Conservation (phyloP, 2,797 vertebrate genomes). For the Lycodopsis pacificus region DNA sequence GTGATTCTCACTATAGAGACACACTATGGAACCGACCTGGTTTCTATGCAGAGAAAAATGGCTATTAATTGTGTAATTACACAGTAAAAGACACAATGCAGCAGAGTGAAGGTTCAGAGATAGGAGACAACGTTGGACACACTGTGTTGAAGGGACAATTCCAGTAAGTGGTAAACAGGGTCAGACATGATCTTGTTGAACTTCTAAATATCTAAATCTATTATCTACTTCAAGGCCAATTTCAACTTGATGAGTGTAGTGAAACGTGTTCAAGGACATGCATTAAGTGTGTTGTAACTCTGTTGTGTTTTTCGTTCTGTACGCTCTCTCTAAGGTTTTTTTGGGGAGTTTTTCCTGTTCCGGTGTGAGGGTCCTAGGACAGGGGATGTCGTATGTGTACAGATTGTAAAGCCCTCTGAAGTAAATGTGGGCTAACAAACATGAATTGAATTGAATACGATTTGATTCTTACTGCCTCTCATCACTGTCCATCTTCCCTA, state of each 20-base stretch:
- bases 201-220: neutral
- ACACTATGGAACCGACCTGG: neutral
- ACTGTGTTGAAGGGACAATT: too few relatives aligned
- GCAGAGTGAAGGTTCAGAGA: neutral
- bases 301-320: neutral
- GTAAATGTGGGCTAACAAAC: neutral
- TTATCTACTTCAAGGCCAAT: neutral
- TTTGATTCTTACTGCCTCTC: neutral
- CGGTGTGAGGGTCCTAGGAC: too few relatives aligned
- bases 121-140: neutral
- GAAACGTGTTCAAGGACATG: neutral
- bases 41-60: slow-evolving; percentile 5
- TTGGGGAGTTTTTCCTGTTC: too few relatives aligned
- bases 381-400: too few relatives aligned
- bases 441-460: neutral
- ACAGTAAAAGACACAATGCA: slow-evolving; percentile 16
- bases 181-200: neutral
- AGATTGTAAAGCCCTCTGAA: too few relatives aligned
- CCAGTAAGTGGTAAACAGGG: neutral
- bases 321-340: neutral
- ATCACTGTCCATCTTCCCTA: neutral
- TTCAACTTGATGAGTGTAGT: neutral
- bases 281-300: neutral
- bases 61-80: neutral
- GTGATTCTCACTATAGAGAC: slow-evolving; percentile 3